Conservation (phyloP, 2,888 invertebrate species). For the Dryobota labecula region DNA sequence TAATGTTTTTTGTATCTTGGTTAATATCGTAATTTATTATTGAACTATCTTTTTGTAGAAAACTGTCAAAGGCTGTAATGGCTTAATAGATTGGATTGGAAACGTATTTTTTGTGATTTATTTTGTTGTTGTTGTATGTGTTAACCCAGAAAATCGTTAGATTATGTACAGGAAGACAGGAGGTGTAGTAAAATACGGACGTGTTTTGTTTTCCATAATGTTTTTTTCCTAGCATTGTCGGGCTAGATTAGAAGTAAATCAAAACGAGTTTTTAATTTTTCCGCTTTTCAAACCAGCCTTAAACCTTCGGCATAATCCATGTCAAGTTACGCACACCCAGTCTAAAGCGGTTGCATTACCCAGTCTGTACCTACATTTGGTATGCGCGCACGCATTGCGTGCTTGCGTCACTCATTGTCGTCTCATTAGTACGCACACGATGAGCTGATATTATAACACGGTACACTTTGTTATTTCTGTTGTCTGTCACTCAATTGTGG, state of each 20-base stretch:
- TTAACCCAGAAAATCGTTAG: background rate
- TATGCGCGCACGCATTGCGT: conserved; percentile 59
- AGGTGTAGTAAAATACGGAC: background rate
- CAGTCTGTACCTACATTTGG: conserved; percentile 41
- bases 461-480: conserved; percentile 59
- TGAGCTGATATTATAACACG: conserved; percentile 52
- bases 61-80: conserved; percentile 11
- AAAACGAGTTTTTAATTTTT: background rate
- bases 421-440: conserved; percentile 62
- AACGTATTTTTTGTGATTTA: conserved; percentile 13
- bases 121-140: background rate
- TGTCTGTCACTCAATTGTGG: conserved; percentile 22
- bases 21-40: conserved; percentile 39
- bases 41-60: conserved; percentile 28
- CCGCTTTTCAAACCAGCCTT: background rate
- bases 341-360: conserved; percentile 49
- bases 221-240: background rate
- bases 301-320: conserved; percentile 6
- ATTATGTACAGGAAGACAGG: background rate
- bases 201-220: background rate
- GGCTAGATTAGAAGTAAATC: background rate
- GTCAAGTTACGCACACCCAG: conserved; percentile 8
- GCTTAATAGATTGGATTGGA: conserved; percentile 21
- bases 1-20: conserved; percentile 25
- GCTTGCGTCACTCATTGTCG: conserved; percentile 62